phyloP scores from a whole-genome alignment of 2,888 invertebrate species.

The Diloba caeruleocephala region DNA sequence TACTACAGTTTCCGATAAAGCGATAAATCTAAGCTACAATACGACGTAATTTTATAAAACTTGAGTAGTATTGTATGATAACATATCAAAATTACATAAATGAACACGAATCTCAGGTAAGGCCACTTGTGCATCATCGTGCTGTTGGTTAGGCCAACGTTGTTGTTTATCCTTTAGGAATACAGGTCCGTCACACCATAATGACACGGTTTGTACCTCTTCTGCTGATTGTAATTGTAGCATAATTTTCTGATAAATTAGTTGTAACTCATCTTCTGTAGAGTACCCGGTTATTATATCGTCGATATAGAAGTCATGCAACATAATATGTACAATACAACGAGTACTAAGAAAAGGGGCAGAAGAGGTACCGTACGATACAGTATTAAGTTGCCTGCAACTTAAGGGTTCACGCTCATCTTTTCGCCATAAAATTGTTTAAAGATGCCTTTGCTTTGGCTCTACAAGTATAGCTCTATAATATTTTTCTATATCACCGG shows the following conservation, averaged over 20 bases:
- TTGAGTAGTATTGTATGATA: not conserved
- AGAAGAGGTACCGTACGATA: slow-evolving; percentile 17
- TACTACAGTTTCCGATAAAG: too few species aligned
- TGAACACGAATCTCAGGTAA: not conserved
- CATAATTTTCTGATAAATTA: not conserved
- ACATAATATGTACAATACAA: not conserved
- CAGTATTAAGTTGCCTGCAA: slow-evolving; percentile 11
- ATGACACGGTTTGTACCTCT: slow-evolving; percentile 1
- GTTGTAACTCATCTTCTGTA: not conserved
- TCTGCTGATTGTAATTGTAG: slow-evolving; percentile 5
- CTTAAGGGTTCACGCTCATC: slow-evolving; percentile 5
- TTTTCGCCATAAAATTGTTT: slow-evolving; percentile 18
- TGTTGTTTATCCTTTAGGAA: not conserved
- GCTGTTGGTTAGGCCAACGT: slow-evolving; percentile 12
- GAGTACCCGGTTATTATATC: too few species aligned
- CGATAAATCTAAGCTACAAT: slow-evolving; percentile 1
- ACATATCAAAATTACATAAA: too few species aligned
- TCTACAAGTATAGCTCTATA: slow-evolving; percentile 1
- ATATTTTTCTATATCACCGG: slow-evolving; percentile 4
- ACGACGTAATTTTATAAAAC: slow-evolving; percentile 2
- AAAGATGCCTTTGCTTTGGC: slow-evolving; percentile 8
- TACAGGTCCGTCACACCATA: slow-evolving; percentile 18
- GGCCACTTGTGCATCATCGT: not conserved
- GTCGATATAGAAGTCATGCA: too few species aligned
- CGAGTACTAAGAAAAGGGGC: slow-evolving; percentile 11